These are phyloP conservation scores for Tachystola acroxantha DNA, from an alignment of 2,888 invertebrate species.

Conservation along the genomic window DNA sequence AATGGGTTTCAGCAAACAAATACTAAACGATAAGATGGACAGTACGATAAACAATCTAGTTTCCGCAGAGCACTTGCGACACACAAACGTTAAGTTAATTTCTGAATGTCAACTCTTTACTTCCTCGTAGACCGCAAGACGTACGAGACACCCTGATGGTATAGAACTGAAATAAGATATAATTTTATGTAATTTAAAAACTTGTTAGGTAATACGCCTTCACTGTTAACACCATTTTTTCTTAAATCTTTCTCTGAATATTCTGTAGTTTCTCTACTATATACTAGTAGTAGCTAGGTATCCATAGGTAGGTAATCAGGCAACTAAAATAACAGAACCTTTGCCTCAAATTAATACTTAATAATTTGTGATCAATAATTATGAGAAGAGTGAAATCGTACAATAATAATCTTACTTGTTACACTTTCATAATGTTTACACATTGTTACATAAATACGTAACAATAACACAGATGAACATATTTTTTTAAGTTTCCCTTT, in stretches of 20 bases:
- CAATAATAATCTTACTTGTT: conserved; percentile 67
- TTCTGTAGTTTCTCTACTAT: conserved; percentile 34
- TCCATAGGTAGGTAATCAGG: conserved; percentile 28
- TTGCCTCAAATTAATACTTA: conserved; percentile 49
- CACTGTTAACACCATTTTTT: conserved; percentile 40
- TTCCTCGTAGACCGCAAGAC: conserved; percentile 27
- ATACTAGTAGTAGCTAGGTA: conserved; percentile 28
- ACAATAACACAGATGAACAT: conserved; percentile 52
- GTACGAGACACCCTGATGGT: conserved; percentile 58
- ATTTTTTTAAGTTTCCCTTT: conserved; percentile 63
- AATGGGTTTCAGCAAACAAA: conserved; percentile 41
- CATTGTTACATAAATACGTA: conserved; percentile 65
- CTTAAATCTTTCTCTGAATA: conserved; percentile 29
- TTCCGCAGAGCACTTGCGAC: conserved; percentile 71
- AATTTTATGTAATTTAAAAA: conserved; percentile 29
- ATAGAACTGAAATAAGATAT: conserved; percentile 33
- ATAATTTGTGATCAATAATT: conserved; percentile 64
- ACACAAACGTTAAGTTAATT: conserved; percentile 46
- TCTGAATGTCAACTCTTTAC: neutral
- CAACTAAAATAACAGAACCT: too few species aligned
- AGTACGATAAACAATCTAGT: conserved; percentile 69
- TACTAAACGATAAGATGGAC: conserved; percentile 56
- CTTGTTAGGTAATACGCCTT: conserved; percentile 40
- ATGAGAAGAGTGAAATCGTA: conserved; percentile 69
- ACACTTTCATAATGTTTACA: conserved; percentile 67